Base-by-base conservation (phyloP, 2,797 vertebrate species). In the Heterohyrax brucei region DNA sequence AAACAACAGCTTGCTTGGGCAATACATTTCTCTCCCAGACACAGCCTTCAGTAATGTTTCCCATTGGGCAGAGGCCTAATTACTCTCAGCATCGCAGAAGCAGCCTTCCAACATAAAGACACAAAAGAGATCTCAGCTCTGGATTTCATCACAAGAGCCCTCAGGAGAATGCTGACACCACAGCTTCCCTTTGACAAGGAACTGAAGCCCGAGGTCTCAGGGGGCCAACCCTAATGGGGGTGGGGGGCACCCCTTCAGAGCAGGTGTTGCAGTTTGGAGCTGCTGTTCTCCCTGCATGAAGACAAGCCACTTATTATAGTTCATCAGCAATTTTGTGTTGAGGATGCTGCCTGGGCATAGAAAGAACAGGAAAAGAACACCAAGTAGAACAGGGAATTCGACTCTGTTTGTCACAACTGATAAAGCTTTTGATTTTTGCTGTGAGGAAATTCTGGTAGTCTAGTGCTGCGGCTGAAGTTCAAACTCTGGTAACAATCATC, bases 141-240 rank as follows among this genome's bases (percentile, higher is more conserved):
- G 79, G 86, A 82, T 81, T 50, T 84, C 87, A 80, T 86, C 76
- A 22, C 48, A 5, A 75, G 80, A 81, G 77, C 16, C 61, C 24
- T 12, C 0, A 18, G 53, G 26, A 21, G 61, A 28, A 46, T 1
- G 53, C 66, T 61, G 79, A 78, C 18, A 3, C 56, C 7, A 10
- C n/a, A 30, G 30, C 83, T 77, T 78, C 22, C 4, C 59, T 75
- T 84, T 70, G 48, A 19, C 1, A 12, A 16, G 59, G 61, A 80
- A 16, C 22, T 33, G 9, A 24, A 44, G 50, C 24, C 79, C 64
- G 61, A 82, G 86, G n/a, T 79, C 24, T 56, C 66, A 0, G 0
- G 0, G 18, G 12, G 53, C 73, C 53, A 78, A 79, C 13, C 2
- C 0, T 5, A 0, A 88, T 79, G 46, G 48, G 24, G 62, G n/a